Base-by-base conservation (phyloP, 2,797 vertebrate genomes). In the Sebastes vulpes region DNA sequence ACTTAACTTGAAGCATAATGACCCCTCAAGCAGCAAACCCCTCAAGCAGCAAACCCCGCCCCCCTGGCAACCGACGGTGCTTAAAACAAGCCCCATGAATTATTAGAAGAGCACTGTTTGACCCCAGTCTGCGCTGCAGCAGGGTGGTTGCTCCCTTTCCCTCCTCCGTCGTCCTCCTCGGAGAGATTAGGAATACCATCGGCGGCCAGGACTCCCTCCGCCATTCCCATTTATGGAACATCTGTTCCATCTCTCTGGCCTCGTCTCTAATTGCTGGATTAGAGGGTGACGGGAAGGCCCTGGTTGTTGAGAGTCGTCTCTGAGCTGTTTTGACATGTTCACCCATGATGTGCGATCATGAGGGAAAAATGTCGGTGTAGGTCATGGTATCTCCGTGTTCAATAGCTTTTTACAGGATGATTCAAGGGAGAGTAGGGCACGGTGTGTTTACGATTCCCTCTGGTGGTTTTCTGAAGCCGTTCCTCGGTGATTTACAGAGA, bases 141-240 rank as follows among this genome's bases (percentile, higher is more conserved):
- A 65, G 42, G 68, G 52, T 66, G 12, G 58, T 58, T 61, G 74
- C 72, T 75, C 9, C 65, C 21, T 46, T 18, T 26, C 78, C 48
- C 79, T 32, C 9, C 77, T 25, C 20, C 21, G 29, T 65, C 64
- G 18, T 89, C 77, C 63, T 85, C 81, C 85, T 84, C 1, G 46
- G 72, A 79, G 79, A 87, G 83, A 90, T 89, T 82, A 87, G 72
- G 87, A 88, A 81, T 66, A 84, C 82, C 82, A 65, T 65, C 26
- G 12, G 38, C 35, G 59, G 77, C 82, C 86, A 84, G 86, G 84
- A 76, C 76, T 88, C 66, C 83, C 76, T 84, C 80, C 84, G 79
- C 79, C 79, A 70, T 92, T 89, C 82, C 91, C 90, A 92, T 92
- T 92, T 92, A 93, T 86, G 92, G 90, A 84, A 83, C 90, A 94